Evolutionary conservation across 2,888 invertebrate species (phyloP), one percentile per base, ranked within the genome.

Genomic region (Ptychoptera contaminata): DNA sequence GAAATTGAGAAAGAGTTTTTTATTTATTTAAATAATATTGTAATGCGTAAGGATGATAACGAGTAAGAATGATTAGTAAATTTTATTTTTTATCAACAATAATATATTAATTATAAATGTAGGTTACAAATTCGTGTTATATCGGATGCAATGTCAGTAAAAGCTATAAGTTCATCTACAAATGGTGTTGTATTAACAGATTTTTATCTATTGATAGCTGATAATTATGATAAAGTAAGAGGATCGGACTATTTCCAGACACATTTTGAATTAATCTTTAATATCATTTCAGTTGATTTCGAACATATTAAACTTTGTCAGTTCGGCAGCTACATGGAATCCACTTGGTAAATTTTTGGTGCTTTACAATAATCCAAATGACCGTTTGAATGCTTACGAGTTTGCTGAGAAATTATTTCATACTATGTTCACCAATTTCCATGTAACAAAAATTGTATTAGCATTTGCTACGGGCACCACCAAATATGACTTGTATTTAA

Each of bases 261-360:
- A 23, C 2, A n/a, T 11, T 15, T 2, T 16, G 6, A 23, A 5
- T 5, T 5, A 23, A 5, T 23, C 7, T 7, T 7, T 7, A 3
- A 23, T 23, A 5, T 23, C 23, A 23, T 23, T 23, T 23, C 23
- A 23, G 23, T 38, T 49, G 12, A 16, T 16, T 7, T 14, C 30
- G 2, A 37, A 42, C 34, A 44, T 49, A 37, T 40, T 34, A 1
- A 40, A 48, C 1, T 54, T 52, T 45, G 50, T 63, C 2, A 58
- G 53, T 30, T 49, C 46, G 10, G 55, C 57, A 51, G 48, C 56
- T 7, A 58, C 60, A 0, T 65, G 65, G 62, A 65, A 65, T 51
- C 64, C 65, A 1, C 62, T 60, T 1, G 65, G 58, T 1, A 56
- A 54, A 16, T 65, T 64, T 45, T 43, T 66, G 4, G 52, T 66